Evolutionary conservation across 2,888 invertebrate genomes (phyloP).

Genomic region (Gymnoscelis rufifasciata): DNA sequence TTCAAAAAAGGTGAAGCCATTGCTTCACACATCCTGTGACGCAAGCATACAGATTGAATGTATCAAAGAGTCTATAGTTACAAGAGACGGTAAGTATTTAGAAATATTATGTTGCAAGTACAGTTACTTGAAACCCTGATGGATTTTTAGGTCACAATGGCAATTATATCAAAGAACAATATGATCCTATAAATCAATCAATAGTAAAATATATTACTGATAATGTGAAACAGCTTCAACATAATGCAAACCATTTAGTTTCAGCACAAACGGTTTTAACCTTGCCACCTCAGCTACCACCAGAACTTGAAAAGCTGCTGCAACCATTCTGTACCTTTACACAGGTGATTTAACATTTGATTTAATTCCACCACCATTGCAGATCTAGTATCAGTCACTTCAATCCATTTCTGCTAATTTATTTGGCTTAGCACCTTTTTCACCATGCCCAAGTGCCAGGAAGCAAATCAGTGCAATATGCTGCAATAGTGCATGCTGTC

Average conservation of each 20-base stretch:
- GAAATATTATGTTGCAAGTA: not conserved
- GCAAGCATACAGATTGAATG: constrained; percentile 45
- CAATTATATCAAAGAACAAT: too few relatives aligned
- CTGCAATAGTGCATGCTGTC: too few relatives aligned
- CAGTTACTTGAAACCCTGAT: too few relatives aligned
- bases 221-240: too few relatives aligned
- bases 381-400: too few relatives aligned
- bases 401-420: too few relatives aligned
- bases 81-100: constrained; percentile 52
- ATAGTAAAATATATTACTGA: too few relatives aligned
- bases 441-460: too few relatives aligned
- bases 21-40: constrained; percentile 45
- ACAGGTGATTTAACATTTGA: constrained; percentile 44
- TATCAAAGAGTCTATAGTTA: constrained; percentile 40
- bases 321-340: constrained; percentile 81
- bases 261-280: constrained; percentile 83
- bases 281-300: constrained; percentile 81
- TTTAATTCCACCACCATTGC: not conserved
- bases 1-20: constrained; percentile 63
- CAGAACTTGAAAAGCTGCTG: constrained; percentile 80
- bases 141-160: too few relatives aligned
- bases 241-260: constrained; percentile 54
- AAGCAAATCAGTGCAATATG: too few relatives aligned
- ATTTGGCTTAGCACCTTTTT: too few relatives aligned
- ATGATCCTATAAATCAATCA: too few relatives aligned